phyloP scores from a whole-genome alignment of 2,888 invertebrate species.

The Chamaedrilus cognettii region DNA sequence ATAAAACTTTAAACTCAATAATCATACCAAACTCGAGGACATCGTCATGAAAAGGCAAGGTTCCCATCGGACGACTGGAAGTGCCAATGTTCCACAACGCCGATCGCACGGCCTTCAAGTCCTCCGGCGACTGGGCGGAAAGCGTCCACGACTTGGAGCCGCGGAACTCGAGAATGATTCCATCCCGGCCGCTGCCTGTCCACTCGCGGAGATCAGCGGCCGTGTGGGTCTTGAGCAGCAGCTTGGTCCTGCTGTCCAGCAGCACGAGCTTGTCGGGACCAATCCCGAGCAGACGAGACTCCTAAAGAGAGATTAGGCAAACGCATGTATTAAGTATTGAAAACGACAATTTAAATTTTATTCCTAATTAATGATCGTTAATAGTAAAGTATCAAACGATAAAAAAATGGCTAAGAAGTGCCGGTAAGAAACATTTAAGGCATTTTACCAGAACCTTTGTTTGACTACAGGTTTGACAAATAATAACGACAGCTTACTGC shows the following conservation, averaged over 20 bases:
- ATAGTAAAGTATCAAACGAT: no score
- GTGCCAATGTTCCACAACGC: conserved; percentile 69
- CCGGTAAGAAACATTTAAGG: no score
- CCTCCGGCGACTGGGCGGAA: conserved; percentile 63
- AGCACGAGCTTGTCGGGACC: conserved; percentile 66
- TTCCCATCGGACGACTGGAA: conserved; percentile 33
- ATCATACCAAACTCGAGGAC: conserved; percentile 16
- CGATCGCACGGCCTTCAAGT: conserved; percentile 63
- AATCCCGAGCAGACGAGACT: conserved; percentile 61
- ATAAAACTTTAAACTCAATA: no score
- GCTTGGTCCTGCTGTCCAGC: conserved; percentile 62
- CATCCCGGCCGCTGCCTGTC: conserved; percentile 68
- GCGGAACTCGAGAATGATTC: conserved; percentile 67
- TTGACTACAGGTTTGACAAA: no score
- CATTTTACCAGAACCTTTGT: no score
- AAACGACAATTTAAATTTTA: no score
- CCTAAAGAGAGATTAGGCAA: conserved; percentile 4
- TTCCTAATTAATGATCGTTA: no score
- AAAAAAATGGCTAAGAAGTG: no score
- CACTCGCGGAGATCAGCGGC: conserved; percentile 66
- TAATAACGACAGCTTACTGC: no score
- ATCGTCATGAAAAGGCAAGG: conserved; percentile 15
- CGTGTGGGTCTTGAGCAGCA: conserved; percentile 64
- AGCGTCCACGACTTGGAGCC: conserved; percentile 63
- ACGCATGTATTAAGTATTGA: no score